Evolutionary conservation across 2,888 invertebrate species (phyloP).

Genomic region (Drosophila paranaensis): DNA sequence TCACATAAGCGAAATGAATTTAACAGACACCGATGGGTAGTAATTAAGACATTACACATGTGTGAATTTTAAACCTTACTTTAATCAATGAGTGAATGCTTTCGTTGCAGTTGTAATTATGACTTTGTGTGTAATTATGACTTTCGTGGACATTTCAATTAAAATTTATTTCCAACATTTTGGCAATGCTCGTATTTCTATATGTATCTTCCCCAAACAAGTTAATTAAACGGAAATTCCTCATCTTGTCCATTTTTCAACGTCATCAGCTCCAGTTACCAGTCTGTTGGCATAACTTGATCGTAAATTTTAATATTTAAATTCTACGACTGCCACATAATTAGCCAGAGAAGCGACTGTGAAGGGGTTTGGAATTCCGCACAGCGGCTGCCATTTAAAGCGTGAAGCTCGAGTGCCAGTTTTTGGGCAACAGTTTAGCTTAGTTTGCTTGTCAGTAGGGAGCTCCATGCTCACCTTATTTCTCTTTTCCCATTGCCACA

Average conservation of each 20-base stretch:
- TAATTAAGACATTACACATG: background rate
- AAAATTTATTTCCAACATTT: background rate
- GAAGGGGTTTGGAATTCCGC: background rate
- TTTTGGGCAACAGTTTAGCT: constrained; percentile 4
- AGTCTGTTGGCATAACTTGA: constrained; percentile 38
- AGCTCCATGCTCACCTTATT: background rate
- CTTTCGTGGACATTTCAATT: constrained; percentile 2
- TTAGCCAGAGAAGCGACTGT: constrained; percentile 36
- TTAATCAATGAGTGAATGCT: background rate
- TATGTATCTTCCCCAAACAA: background rate
- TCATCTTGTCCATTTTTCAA: constrained; percentile 36
- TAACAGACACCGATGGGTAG: background rate
- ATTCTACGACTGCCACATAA: constrained; percentile 47
- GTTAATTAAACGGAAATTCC: constrained; percentile 38
- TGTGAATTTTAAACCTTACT: background rate
- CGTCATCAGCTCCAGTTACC: constrained; percentile 38
- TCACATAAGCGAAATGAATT: background rate
- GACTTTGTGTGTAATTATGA: too few species aligned
- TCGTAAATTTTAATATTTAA: constrained; percentile 51
- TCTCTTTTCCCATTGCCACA: constrained; percentile 15
- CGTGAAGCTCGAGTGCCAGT: constrained; percentile 25
- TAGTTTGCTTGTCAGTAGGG: constrained; percentile 13
- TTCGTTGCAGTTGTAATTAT: background rate
- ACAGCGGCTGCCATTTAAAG: constrained; percentile 2
- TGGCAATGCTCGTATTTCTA: constrained; percentile 1